Base-by-base conservation (phyloP, 2,113 vertebrate species). In the Beaufortia kweichowensis region DNA sequence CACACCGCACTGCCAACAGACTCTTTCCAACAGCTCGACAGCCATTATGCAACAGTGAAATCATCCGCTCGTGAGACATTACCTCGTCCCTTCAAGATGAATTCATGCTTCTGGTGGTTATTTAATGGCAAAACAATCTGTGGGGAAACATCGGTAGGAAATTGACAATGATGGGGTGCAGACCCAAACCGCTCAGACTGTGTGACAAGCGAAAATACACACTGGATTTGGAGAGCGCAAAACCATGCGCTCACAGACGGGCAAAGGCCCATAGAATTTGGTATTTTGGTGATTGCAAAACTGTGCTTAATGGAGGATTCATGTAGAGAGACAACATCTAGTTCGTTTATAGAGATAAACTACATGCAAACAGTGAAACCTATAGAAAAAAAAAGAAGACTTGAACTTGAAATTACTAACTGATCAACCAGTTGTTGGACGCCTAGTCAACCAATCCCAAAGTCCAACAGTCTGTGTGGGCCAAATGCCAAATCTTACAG, bases 71-170 rank as follows among this genome's bases (percentile, higher is more conserved):
- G n/a, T 14, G 64, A 75, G 70, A 28, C 64, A 56, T 35, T 56
- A 76, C 68, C 43, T 43, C 66, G 75, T 82, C 76, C 55, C 50
- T 43, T 67, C 24, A 56, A 48, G 57, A 67, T 23, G 11, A 69
- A 76, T 82, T 80, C 75, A 79, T 73, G 64, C 19, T 72, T 41
- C 43, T 31, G 8, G 56, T 29, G 57, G 57, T 75, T 50, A 68
- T 77, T 71, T 72, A 76, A 60, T 57, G 29, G 53, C 29, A 57
- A 46, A 33, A 46, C 50, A 85, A 79, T 70, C 77, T 75, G 77
- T 55, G 71, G 41, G 62, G 48, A 76, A 15, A 56, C 75, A 24
- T 29, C 8, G 48, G 19, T 53, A n/a, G 48, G 48, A 53, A 53
- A 53, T 53, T 21, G n/a, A 53, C n/a, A 53, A 53, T 53, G 48